Base-by-base conservation (phyloP, 2,888 invertebrate species). In the Ypsolopha scabrella region DNA sequence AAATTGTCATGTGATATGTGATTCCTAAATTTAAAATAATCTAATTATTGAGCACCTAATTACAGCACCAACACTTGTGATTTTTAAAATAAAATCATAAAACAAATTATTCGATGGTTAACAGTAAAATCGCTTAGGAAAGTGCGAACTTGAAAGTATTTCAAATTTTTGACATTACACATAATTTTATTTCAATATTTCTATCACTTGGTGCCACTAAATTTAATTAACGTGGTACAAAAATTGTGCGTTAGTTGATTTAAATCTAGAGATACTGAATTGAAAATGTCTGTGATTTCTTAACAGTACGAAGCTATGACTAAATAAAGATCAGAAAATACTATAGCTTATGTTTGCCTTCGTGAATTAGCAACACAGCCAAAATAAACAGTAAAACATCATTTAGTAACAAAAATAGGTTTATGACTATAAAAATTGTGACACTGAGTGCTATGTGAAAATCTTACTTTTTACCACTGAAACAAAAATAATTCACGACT, bases 1-100 rank as follows among this genome's bases (percentile, higher is more conserved):
- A 80, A 67, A 64, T 69, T 79, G 78, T 80, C 78, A 79, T 82
- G 78, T 78, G 78, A 78, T 81, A 80, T 75, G 75, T 77, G 68
- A 58, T 58, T 63, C 60, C 68, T 71, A 72, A 52, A 36, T 38
- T 47, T 37, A 50, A 50, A 36, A 14, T 47, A 39, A 52, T 39
- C 11, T 45, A 37, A 11, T 47, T 58, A 45, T 54, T 51, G 56
- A 59, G 58, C 58, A 59, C 57, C 54, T 44, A 52, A 53, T 11
- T 46, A 45, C 50, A 52, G 37, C 51, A 54, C 52, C 51, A 51
- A 50, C n/a, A 37, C 37, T 43, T 35, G 39, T 39, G 39, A 39
- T 39, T 34, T 37, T 47, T 44, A 50, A 51, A 58, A 53, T 33
- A 54, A 51, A 53, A 52, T 55, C 52, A 57, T 58, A 38, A 46